Base-by-base conservation (phyloP, 2,888 invertebrate genomes). In the Ligdia adustata region DNA sequence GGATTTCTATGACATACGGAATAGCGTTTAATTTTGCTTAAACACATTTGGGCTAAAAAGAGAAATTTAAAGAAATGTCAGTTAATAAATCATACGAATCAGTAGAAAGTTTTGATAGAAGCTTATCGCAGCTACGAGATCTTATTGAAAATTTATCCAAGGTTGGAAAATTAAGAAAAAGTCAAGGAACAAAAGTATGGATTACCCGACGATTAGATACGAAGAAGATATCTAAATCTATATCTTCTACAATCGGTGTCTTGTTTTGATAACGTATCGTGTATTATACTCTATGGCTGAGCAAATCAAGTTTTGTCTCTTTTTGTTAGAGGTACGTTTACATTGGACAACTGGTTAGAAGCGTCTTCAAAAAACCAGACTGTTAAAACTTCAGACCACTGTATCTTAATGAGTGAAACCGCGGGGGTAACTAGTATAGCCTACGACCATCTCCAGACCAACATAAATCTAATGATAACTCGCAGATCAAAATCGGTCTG, bases 181-280 rank as follows among this genome's bases (percentile, higher is more conserved):
- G 26, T 49, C 1, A 4, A 37, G 77, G 79, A 72, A 79, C 79
- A 68, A 74, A 79, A 67, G 15, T 62, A n/a, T 34, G 79, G 77
- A 79, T 80, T 80, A 80, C 53, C 37, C 59, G 63, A 73, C 74
- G n/a, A n/a, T n/a, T n/a, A n/a, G n/a, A n/a, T n/a, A n/a, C 55
- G 46, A 12, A 48, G 18, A 20, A 48, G 47, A 29, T 1, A 18
- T 18, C 1, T 6, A 42, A 45, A 33, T 50, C 26, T 33, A 37
- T 41, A 49, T 53, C 45, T 20, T 34, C 12, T 18, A 26, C 11
- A 27, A 35, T 32, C 43, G 31, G 29, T 54, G 15, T 40, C 35
- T 47, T 39, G 40, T 39, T 45, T 22, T 61, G 67, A 67, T 67
- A 67, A 62, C 52, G 6, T 58, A 57, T 57, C 46, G 9, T 52